Evolutionary conservation across 2,113 vertebrate species (phyloP), one percentile per base, ranked within the genome.

Genomic region (Halichoeres trimaculatus): DNA sequence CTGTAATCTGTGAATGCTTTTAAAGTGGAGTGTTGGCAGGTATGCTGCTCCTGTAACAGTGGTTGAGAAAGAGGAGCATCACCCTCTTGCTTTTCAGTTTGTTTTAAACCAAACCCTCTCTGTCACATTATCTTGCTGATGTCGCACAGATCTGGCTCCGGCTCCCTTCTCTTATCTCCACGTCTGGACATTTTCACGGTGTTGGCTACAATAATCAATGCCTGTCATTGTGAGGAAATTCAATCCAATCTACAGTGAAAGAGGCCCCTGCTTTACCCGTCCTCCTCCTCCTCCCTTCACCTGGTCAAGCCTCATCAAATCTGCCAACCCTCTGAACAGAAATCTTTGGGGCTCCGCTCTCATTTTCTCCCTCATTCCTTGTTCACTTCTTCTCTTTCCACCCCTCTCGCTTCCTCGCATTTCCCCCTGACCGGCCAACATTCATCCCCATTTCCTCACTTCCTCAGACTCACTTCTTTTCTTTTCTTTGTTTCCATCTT

Each of bases 251-350:
- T 43, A 16, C 26, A 59, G 59, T 70, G 67, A 71, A 22, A 54
- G 43, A 7, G 56, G 19, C 9, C 4, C 4, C 57, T 24, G 58
- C 34, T 43, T 45, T 51, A 74, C 36, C 48, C 65, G 8, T 64
- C 55, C 69, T 67, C 69, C 16, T 58, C 30, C 30, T 30, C 30
- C 30, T 30, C 30, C 30, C 22, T 74, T 23, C 51, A 74, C 85
- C 83, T 84, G 83, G 75, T 79, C 79, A 80, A 70, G 72, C 74
- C 80, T 81, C 82, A 86, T 85, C 87, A 87, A 75, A 83, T 65
- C 78, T 77, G 70, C 76, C 64, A 66, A 72, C 53, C 54, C 2
- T 10, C 51, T n/a, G 64, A 60, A 59, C 54, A 57, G 63, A 56
- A 70, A 74, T 57, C 76, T 56, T 35, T 10, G 38, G 14, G 54